Percentiles rank a stretch among this genome's conserved stretches.
phyloP scores from a whole-genome alignment of 2,888 invertebrate species.

The Adela reaumurella region DNA sequence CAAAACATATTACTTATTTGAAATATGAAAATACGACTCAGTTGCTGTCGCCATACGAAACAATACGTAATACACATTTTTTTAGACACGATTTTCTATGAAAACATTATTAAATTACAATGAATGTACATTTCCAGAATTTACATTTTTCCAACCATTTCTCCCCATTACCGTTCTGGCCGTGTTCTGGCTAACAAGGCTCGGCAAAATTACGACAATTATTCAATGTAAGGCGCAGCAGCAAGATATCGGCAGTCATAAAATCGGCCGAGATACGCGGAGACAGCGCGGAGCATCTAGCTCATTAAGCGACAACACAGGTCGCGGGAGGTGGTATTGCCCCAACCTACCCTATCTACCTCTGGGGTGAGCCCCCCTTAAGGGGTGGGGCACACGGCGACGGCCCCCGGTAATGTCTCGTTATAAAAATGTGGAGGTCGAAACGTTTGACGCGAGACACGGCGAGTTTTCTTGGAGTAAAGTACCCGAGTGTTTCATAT shows the following conservation, averaged over 20 bases:
- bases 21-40: no score
- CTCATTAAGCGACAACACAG: conserved; percentile 6
- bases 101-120: no score
- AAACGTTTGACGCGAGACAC: neutral
- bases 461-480: neutral
- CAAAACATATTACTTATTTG: no score
- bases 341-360: no score
- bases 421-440: neutral
- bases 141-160: no score
- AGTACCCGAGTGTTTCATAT: no score
- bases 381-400: neutral
- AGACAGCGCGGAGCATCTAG: conserved; percentile 2
- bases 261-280: conserved; percentile 23
- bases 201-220: conserved; percentile 48
- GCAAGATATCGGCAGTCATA: conserved; percentile 47
- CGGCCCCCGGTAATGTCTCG: neutral
- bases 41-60: no score
- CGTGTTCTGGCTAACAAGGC: conserved; percentile 45
- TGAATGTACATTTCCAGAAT: no score
- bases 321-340: neutral
- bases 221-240: conserved; percentile 34
- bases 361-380: neutral
- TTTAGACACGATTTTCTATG: no score
- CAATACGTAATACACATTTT: no score
- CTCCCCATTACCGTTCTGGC: conserved; percentile 9